Conservation (phyloP, 2,888 invertebrate species). For the Tromatobia lineatoria region DNA sequence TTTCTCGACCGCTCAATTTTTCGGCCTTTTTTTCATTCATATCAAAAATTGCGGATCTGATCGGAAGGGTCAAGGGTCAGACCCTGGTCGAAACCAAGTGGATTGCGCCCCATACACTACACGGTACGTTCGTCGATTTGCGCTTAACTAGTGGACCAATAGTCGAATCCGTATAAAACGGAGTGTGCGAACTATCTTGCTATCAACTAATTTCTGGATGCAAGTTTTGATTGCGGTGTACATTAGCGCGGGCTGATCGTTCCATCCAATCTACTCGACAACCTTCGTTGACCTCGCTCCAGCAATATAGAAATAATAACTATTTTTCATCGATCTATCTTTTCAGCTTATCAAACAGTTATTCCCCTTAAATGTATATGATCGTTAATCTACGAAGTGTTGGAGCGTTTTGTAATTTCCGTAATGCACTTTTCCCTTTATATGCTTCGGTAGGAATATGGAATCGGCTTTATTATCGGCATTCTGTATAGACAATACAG, state of each 20-base stretch:
- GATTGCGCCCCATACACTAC: not conserved
- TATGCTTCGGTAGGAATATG: too few species aligned
- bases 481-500: too few species aligned
- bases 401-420: too few species aligned
- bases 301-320: constrained; percentile 1
- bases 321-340: not conserved
- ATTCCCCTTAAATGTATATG: not conserved
- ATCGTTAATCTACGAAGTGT: too few species aligned
- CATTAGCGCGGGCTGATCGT: constrained; percentile 7
- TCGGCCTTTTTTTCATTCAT: too few species aligned
- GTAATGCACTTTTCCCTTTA: not conserved
- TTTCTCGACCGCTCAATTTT: too few species aligned
- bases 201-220: constrained; percentile 55
- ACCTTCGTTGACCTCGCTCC: constrained; percentile 17
- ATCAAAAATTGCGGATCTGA: too few species aligned
- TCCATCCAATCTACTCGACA: constrained; percentile 25
- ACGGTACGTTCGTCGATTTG: not conserved
- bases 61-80: too few species aligned
- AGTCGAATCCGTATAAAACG: constrained; percentile 9
- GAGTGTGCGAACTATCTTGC: constrained; percentile 21
- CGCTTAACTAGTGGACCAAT: not conserved
- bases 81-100: too few species aligned
- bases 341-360: constrained; percentile 28
- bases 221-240: constrained; percentile 56
- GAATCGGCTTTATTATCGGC: too few species aligned